Conservation (phyloP, 2,888 invertebrate species). For the Ganaspis brasiliensis region DNA sequence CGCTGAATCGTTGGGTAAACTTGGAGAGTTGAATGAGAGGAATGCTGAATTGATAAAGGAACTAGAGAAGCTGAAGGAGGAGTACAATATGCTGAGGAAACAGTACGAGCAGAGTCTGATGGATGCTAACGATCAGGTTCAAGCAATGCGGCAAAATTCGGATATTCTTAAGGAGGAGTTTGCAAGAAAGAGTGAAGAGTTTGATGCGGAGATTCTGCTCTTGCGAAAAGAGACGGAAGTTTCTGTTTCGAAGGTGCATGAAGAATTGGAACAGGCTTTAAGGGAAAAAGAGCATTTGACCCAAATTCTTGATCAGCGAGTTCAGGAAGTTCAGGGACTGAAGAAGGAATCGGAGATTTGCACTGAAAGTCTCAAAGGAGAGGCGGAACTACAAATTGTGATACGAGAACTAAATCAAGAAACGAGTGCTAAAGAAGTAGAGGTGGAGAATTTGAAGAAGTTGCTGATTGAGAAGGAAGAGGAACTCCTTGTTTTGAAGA, state of each 20-base stretch:
- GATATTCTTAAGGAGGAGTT: conserved; percentile 68
- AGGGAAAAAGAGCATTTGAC: conserved; percentile 72
- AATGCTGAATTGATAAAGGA: conserved; percentile 62
- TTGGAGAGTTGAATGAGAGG: conserved; percentile 66
- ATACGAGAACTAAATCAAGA: conserved; percentile 73
- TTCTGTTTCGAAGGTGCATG: conserved; percentile 55
- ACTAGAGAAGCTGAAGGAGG: conserved; percentile 65
- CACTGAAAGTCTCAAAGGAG: conserved; percentile 61
- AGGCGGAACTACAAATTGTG: conserved; percentile 71
- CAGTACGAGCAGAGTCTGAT: conserved; percentile 70
- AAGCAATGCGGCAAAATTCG: conserved; percentile 63
- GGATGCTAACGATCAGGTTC: conserved; percentile 71
- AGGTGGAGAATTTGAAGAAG: conserved; percentile 63
- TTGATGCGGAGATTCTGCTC: conserved; percentile 59
- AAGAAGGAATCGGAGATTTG: conserved; percentile 72
- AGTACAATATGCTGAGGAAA: conserved; percentile 66
- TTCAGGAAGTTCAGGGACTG: conserved; percentile 74
- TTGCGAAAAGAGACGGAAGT: conserved; percentile 57
- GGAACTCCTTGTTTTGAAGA: conserved; percentile 57
- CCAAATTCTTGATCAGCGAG: conserved; percentile 68
- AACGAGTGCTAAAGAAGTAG: conserved; percentile 65
- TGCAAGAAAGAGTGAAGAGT: conserved; percentile 62
- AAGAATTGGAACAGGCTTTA: conserved; percentile 51
- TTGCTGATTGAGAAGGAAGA: conserved; percentile 57
- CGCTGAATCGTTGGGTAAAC: conserved; percentile 53